A percentile compares a stretch with the other conserved stretches of the same genome.
phyloP scores from a whole-genome alignment of 2,888 invertebrate genomes.

The Amphipyra tragopoginis region DNA sequence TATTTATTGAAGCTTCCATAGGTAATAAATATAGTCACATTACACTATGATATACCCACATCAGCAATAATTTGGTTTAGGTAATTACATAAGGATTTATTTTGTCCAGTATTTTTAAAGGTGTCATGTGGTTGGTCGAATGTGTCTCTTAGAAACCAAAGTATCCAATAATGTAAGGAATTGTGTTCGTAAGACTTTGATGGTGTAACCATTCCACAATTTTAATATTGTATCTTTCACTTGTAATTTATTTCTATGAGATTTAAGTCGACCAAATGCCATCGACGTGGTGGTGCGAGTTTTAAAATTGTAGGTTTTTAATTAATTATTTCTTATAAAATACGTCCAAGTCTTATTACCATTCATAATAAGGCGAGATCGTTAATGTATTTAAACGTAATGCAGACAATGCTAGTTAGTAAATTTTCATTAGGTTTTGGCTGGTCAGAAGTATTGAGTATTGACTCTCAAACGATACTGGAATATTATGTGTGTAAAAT shows the following conservation, averaged over 20 bases:
- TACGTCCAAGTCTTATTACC: constrained; percentile 73
- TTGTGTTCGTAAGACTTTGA: constrained; percentile 67
- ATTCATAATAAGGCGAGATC: constrained; percentile 64
- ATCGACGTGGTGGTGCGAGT: constrained; percentile 65
- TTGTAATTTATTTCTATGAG: constrained; percentile 69
- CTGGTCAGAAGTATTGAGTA: constrained; percentile 51
- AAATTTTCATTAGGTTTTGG: constrained; percentile 68
- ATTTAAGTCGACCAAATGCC: constrained; percentile 73
- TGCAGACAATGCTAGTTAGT: constrained; percentile 77
- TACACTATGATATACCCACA: constrained; percentile 77
- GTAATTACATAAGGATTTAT: constrained; percentile 75
- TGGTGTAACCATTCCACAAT: constrained; percentile 68
- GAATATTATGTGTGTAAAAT: constrained; percentile 69
- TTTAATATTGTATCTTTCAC: constrained; percentile 61
- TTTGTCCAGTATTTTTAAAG: constrained; percentile 76
- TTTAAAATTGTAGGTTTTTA: constrained; percentile 66
- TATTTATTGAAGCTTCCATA: constrained; percentile 89
- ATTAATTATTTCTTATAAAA: constrained; percentile 65
- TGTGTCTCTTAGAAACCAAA: constrained; percentile 81
- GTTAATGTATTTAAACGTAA: constrained; percentile 63
- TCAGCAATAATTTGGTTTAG: constrained; percentile 85
- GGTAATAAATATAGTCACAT: constrained; percentile 82
- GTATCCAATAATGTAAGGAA: constrained; percentile 71
- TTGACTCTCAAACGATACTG: constrained; percentile 57
- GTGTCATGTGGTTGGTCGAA: constrained; percentile 71